phyloP scores from a whole-genome alignment of 2,797 vertebrate species.

The Spondyliosoma cantharus region DNA sequence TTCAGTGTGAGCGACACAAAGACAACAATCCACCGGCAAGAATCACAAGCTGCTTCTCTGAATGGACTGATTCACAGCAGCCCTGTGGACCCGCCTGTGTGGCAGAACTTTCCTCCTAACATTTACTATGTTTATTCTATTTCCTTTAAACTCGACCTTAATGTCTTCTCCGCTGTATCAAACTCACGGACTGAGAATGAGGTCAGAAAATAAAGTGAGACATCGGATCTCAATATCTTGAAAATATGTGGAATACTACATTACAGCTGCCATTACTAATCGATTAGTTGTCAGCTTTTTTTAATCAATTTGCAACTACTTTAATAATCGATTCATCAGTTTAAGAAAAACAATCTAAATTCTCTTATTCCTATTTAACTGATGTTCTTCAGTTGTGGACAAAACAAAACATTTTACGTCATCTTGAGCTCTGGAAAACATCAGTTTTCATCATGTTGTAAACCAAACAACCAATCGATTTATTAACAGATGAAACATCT shows the following conservation, averaged over 20 bases:
- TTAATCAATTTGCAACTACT: no score
- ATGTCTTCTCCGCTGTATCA: background rate
- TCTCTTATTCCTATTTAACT: no score
- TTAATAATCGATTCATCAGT: no score
- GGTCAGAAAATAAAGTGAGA: background rate
- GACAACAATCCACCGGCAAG: background rate
- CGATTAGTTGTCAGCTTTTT: no score
- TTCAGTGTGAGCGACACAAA: background rate
- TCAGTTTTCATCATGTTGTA: no score
- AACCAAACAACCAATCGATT: no score
- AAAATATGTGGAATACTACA: background rate
- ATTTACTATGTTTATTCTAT: background rate
- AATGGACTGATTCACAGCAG: background rate
- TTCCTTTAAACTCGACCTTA: background rate
- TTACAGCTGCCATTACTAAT: no score
- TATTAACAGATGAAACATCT: no score
- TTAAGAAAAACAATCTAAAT: no score
- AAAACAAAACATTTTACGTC: no score
- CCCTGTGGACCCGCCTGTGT: background rate
- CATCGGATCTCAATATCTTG: background rate
- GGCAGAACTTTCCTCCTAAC: background rate
- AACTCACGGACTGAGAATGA: background rate
- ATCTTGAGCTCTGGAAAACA: no score
- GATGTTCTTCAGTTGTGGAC: no score
- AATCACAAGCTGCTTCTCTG: conserved; percentile 8